Percentiles rank a stretch among this genome's conserved stretches.
Conservation (phyloP, 2,797 vertebrate genomes). For the Takifugu ocellatus region DNA sequence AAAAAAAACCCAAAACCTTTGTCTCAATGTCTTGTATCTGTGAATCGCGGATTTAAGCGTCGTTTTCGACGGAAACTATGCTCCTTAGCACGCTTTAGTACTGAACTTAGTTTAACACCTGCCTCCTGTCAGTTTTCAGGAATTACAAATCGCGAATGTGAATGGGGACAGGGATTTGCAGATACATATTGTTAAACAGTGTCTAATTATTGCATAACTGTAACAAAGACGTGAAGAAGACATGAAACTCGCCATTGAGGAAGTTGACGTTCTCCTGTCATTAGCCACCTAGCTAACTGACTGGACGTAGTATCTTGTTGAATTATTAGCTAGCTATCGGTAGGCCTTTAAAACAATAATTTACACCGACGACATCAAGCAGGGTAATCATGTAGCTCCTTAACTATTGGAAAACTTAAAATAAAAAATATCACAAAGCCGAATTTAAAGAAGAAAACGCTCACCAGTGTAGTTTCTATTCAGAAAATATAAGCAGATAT, state of each 20-base stretch:
- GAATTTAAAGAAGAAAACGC: slow-evolving; percentile 32
- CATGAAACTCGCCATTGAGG: slow-evolving; percentile 9
- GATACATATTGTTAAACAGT: too few relatives aligned
- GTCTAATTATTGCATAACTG: not conserved
- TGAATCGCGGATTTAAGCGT: too few relatives aligned
- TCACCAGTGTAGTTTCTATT: slow-evolving; percentile 55
- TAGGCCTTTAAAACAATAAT: slow-evolving; percentile 32
- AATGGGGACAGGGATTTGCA: too few relatives aligned
- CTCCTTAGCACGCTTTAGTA: too few relatives aligned
- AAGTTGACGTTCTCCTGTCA: slow-evolving; percentile 32
- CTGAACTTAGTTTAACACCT: too few relatives aligned
- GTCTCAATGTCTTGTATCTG: too few relatives aligned
- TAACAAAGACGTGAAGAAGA: not conserved
- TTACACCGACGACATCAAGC: not conserved
- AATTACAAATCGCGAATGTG: too few relatives aligned
- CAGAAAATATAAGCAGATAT: slow-evolving; percentile 37
- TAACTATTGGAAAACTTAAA: accelerated
- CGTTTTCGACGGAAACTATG: too few relatives aligned
- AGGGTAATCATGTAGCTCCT: not conserved
- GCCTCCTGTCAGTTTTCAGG: too few relatives aligned
- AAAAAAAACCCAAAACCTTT: too few relatives aligned
- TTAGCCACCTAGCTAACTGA: slow-evolving; percentile 43
- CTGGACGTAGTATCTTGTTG: slow-evolving; percentile 20
- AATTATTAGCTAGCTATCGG: slow-evolving; percentile 44
- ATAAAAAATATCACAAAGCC: accelerated